Evolutionary conservation across 2,113 vertebrate genomes (phyloP).

Genomic region (Siniperca chuatsi): DNA sequence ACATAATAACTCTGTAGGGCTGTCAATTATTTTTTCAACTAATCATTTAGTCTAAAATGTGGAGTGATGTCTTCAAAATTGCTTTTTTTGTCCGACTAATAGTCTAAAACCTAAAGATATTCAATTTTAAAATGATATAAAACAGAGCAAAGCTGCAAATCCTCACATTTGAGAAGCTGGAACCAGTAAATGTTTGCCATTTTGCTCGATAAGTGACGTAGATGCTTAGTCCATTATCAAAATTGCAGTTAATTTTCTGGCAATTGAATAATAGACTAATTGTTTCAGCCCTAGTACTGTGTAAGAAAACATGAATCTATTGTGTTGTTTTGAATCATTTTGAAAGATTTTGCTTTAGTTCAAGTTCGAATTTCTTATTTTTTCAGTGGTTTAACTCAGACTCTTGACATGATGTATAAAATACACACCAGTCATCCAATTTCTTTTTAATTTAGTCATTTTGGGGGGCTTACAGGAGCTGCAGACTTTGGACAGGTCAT

Average conservation of each 20-base stretch:
- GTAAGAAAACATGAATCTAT: neutral
- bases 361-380: neutral
- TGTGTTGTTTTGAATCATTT: neutral
- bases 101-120: neutral
- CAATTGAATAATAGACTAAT: neutral
- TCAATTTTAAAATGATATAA: neutral
- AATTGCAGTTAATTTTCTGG: neutral
- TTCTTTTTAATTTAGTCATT: neutral
- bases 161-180: neutral
- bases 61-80: neutral
- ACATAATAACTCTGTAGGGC: neutral
- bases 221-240: neutral
- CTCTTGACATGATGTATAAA: too few species aligned
- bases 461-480: neutral
- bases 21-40: neutral
- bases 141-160: neutral
- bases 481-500: neutral
- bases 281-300: neutral
- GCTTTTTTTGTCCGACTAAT: neutral
- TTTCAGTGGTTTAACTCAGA: neutral
- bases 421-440: neutral
- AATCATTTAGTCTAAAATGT: neutral
- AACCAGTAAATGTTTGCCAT: too few species aligned
- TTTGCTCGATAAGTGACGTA: neutral
- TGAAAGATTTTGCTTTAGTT: neutral